These are phyloP conservation scores for Cyclargus thomasi DNA, from an alignment of 1,140 invertebrate species.

Conservation along the genomic window DNA sequence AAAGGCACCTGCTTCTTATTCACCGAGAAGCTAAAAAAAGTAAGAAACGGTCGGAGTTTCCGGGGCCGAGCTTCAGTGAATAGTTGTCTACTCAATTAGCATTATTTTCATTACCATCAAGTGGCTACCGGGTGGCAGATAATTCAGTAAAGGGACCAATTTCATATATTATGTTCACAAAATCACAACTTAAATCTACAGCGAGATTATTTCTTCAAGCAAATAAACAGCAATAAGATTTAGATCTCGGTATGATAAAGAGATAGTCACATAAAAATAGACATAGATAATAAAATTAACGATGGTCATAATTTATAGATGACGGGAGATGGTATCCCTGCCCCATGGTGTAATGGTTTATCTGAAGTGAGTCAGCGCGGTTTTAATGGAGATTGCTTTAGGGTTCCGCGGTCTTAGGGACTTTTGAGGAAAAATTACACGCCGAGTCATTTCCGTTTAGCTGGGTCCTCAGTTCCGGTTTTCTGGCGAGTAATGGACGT, in stretches of 20 bases:
- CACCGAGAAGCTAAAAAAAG: too few species aligned
- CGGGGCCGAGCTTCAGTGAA: too few species aligned
- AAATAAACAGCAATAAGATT: neutral
- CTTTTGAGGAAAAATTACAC: neutral
- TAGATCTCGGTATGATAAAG: neutral
- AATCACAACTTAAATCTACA: neutral
- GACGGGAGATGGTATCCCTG: neutral
- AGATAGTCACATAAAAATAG: neutral
- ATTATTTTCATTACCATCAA: too few species aligned
- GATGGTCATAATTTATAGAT: slow-evolving; percentile 4
- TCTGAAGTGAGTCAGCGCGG: neutral
- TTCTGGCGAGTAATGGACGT: neutral
- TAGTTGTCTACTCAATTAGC: too few species aligned
- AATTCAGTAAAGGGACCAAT: too few species aligned
- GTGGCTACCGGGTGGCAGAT: too few species aligned
- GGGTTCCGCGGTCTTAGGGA: neutral
- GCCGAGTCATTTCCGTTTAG: neutral
- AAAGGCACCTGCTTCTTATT: too few species aligned
- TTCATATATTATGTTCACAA: neutral
- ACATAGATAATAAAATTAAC: neutral
- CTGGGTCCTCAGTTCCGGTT: neutral
- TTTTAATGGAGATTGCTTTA: neutral
- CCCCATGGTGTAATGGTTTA: neutral
- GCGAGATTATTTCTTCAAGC: neutral
- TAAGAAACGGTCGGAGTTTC: too few species aligned